These are phyloP conservation scores for Macaca fascicularis DNA, from an alignment of 2,113 vertebrate genomes.

Conservation along the genomic window DNA sequence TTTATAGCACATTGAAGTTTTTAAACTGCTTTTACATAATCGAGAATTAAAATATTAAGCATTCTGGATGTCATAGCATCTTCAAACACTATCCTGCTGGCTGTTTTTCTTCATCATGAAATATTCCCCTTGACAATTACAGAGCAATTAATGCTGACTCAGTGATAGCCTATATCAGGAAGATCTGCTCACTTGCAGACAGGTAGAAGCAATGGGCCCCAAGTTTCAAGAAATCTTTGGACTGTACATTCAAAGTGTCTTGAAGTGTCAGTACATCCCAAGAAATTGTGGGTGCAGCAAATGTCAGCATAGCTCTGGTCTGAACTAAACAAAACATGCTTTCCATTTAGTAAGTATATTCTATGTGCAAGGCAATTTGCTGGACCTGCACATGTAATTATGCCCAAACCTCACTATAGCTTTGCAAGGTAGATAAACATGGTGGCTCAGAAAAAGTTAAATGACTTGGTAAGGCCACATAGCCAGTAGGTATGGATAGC, in stretches of 20 bases:
- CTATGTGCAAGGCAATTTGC: neutral
- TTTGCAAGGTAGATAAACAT: neutral
- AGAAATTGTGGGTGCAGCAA: neutral
- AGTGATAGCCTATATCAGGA: accelerated
- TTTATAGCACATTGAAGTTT: neutral
- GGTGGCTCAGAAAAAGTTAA: neutral
- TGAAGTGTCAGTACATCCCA: neutral
- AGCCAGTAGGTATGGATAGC: neutral
- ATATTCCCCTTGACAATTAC: neutral
- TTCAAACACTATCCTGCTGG: neutral
- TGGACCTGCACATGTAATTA: neutral
- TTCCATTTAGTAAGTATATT: neutral
- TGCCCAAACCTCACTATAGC: neutral
- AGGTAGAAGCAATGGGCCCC: neutral
- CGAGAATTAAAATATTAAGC: neutral
- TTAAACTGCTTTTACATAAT: neutral
- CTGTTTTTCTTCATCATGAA: neutral
- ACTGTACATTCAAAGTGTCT: neutral
- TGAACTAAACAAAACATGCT: neutral
- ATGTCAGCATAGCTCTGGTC: neutral
- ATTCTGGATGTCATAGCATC: neutral
- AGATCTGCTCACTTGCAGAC: neutral
- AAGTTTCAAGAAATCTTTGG: neutral
- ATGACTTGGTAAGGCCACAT: neutral
- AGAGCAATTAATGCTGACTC: neutral